Evolutionary conservation across 2,113 vertebrate species (phyloP), one percentile per base, ranked within the genome.

Genomic region (Platycercus adscitus): DNA sequence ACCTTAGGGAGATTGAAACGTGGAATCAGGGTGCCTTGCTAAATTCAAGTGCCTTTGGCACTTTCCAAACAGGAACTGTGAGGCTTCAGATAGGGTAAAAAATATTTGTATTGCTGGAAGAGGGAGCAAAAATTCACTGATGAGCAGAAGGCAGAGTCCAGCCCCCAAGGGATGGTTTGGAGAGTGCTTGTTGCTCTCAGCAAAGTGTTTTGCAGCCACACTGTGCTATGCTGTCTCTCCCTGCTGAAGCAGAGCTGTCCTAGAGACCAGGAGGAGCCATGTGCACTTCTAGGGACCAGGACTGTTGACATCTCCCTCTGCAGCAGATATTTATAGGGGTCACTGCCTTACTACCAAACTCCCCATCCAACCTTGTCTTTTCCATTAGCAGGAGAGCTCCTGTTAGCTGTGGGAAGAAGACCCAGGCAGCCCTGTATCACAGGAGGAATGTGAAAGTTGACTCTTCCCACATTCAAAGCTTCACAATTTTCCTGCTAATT

Each of bases 321-420:
- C 10, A 70, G 86, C 37, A 91, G 91, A 9, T 95, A 81, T 95
- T 97, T 96, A 39, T 75, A 92, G 95, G 94, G 81, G 31, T 29
- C 79, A 17, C n/a, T 58, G 66, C 76, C 58, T 88, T 68, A 68
- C 55, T 92, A 24, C 58, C 50, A 15, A 46, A 61, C 52, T 90
- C 70, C 52, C 63, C 55, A 80, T 47, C 69, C 65, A 89, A 3
- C 80, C 63, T 88, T 9, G 43, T 70, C 55, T 77, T 64, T n/a
- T 81, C 61, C 3, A 2, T 69, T 66, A 77, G 64, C 85, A 44
- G 15, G 50, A 86, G 84, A 90, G 75, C 64, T 89, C 66, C 78
- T 82, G 61, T 72, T 91, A 82, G 64, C 77, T 92, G 70, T 44
- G 66, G 73, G 17, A 70, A 39, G 63, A 61, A 88, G 89, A 86